These are phyloP conservation scores for Pseudochirops corinnae DNA, from an alignment of 2,797 vertebrate genomes.

Conservation along the genomic window DNA sequence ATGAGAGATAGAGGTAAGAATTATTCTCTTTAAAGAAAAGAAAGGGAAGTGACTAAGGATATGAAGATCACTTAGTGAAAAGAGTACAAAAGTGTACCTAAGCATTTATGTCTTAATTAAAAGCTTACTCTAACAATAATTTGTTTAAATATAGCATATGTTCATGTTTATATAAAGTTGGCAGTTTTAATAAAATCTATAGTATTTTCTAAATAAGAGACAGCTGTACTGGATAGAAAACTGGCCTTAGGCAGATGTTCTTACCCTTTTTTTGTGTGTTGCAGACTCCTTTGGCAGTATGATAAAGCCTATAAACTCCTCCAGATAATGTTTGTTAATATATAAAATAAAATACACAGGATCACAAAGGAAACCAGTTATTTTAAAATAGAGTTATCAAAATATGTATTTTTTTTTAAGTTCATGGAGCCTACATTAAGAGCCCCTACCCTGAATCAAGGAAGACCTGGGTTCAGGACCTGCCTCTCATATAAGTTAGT, in stretches of 20 bases:
- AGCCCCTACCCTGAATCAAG: not conserved
- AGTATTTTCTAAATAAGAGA: not conserved
- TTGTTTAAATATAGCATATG: conserved; percentile 1
- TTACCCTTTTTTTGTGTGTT: not conserved
- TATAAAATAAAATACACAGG: not conserved
- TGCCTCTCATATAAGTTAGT: not conserved
- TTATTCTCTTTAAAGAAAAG: not conserved
- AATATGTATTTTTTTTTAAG: not conserved
- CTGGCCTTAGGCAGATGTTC: not conserved
- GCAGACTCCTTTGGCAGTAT: not conserved
- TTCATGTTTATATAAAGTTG: not conserved
- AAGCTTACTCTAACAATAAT: not conserved
- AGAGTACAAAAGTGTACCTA: not conserved
- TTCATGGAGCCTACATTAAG: not conserved
- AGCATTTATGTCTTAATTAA: not conserved
- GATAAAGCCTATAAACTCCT: not conserved
- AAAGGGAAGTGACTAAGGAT: not conserved
- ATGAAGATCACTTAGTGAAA: not conserved
- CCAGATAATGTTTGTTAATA: not conserved
- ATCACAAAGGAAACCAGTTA: not conserved
- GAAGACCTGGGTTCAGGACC: not conserved
- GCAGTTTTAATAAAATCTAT: conserved; percentile 1
- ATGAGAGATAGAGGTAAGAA: not conserved
- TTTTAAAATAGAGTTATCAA: not conserved
- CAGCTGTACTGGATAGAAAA: not conserved